These are phyloP conservation scores for Caenorhabditis sp. DNA, from an alignment of 2,888 invertebrate species.

Conservation along the genomic window DNA sequence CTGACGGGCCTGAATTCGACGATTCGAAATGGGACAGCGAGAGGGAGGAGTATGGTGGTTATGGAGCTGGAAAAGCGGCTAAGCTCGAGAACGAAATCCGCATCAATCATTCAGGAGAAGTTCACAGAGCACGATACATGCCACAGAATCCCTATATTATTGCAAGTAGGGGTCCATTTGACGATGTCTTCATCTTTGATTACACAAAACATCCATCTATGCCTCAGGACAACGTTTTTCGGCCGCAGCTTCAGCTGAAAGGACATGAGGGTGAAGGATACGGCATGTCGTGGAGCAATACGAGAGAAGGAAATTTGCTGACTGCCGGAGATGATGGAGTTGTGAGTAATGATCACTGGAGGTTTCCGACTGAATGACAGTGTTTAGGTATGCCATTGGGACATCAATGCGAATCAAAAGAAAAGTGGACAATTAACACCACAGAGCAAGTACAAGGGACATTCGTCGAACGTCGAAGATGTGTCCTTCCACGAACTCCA, in stretches of 20 bases:
- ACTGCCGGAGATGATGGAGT: slow-evolving; percentile 96
- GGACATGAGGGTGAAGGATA: slow-evolving; percentile 93
- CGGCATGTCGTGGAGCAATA: slow-evolving; percentile 99
- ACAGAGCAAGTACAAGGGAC: slow-evolving; percentile 92
- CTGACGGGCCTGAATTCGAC: slow-evolving; percentile 99
- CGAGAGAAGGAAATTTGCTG: slow-evolving; percentile 94
- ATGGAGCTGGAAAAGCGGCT: slow-evolving; percentile 95
- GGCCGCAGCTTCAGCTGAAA: slow-evolving; percentile 94
- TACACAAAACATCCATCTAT: slow-evolving; percentile 99
- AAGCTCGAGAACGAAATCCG: slow-evolving; percentile 99
- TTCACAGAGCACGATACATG: slow-evolving; percentile 98
- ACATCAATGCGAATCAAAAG: slow-evolving; percentile 93
- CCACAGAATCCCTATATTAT: slow-evolving; percentile 99
- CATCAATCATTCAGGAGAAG: slow-evolving; percentile 99
- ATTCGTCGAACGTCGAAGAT: slow-evolving; percentile 90
- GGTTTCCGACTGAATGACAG: not conserved
- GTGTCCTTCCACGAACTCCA: slow-evolving; percentile 99
- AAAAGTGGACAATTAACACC: slow-evolving; percentile 97
- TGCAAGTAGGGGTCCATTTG: slow-evolving; percentile 98
- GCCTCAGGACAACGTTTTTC: slow-evolving; percentile 96
- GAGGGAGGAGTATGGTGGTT: slow-evolving; percentile 97
- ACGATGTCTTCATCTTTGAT: slow-evolving; percentile 97
- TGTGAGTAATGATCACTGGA: slow-evolving; percentile 58
- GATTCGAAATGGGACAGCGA: slow-evolving; percentile 99
- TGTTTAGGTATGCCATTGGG: slow-evolving; percentile 90